Evolutionary conservation across 2,113 vertebrate genomes (phyloP), one percentile per base, ranked within the genome.

Genomic region (Siphamia tubifer): DNA sequence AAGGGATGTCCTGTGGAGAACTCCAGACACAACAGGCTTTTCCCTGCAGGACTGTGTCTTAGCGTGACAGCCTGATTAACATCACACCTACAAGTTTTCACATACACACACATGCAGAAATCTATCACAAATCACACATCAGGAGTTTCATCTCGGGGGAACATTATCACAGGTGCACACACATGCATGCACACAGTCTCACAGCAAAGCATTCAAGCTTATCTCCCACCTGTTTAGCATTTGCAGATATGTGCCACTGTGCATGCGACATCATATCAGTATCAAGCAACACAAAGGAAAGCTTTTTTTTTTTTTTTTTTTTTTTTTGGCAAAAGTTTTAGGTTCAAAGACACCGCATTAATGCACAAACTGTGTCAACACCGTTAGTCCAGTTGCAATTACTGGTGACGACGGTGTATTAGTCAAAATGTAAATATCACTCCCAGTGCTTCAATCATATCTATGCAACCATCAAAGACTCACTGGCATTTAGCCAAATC

Each of bases 51-150:
- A 82, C 55, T 61, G 51, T 44, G 53, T 80, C 70, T 83, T 74
- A 53, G 64, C n/a, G 12, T 83, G 84, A 86, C 86, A 86, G 83
- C 17, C 73, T 79, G 88, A 87, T 87, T 83, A 86, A 68, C 77
- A 79, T 87, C 89, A 63, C 44, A 69, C 38, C 47, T 20, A 32
- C 74, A 56, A 47, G 40, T 39, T 51, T 31, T 58, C n/a, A 28
- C 56, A 49, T 62, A 62, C 64, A 58, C 57, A 57, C 51, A 56
- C 20, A 34, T 19, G 28, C 56, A 51, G 15, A 62, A 51, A 57
- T 30, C 44, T 44, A 61, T 39, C 66, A 60, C 51, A 28, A 44
- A 62, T 28, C 68, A 56, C 63, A 83, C 68, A 77, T 77, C 42
- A 35, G 28, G 36, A 82, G 64, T 63, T 69, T 60, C 57, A 12